phyloP scores from a whole-genome alignment of 1,140 invertebrate species.

The Colletes gigas region DNA sequence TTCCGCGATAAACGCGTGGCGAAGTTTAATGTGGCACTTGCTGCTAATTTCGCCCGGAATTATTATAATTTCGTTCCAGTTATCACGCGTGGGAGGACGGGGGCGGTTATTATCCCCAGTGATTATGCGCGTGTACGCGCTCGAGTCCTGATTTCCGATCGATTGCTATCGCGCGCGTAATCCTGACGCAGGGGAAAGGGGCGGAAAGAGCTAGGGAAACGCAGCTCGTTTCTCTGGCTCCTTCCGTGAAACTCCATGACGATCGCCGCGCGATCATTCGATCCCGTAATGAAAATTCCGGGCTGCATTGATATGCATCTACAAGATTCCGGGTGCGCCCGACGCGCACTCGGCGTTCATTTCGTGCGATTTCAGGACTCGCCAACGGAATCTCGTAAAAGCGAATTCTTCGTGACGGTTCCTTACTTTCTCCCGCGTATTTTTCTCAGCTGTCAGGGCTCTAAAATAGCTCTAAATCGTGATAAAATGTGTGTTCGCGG shows the following conservation, averaged over 20 bases:
- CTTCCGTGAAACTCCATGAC: conserved; percentile 17
- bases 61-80: conserved; percentile 38
- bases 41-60: conserved; percentile 31
- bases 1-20: conserved; percentile 11
- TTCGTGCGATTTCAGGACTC: conserved; percentile 65
- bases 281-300: conserved; percentile 68
- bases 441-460: not conserved
- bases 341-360: conserved; percentile 54
- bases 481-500: conserved; percentile 36
- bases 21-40: conserved; percentile 10
- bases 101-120: conserved; percentile 15
- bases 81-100: not conserved
- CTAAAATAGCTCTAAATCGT: conserved; percentile 43
- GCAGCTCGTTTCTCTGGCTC: conserved; percentile 32
- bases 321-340: conserved; percentile 61
- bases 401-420: conserved; percentile 61
- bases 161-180: conserved; percentile 27
- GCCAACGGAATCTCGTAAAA: conserved; percentile 64
- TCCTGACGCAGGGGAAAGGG: not conserved
- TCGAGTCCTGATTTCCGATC: conserved; percentile 11
- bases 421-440: not conserved
- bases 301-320: conserved; percentile 66
- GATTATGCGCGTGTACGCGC: not conserved
- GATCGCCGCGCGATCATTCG: conserved; percentile 49
- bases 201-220: conserved; percentile 20